A percentile compares a stretch with the other conserved stretches of the same genome.
Conservation (phyloP, 2,113 vertebrate genomes). For the Halichoerus grypus region DNA sequence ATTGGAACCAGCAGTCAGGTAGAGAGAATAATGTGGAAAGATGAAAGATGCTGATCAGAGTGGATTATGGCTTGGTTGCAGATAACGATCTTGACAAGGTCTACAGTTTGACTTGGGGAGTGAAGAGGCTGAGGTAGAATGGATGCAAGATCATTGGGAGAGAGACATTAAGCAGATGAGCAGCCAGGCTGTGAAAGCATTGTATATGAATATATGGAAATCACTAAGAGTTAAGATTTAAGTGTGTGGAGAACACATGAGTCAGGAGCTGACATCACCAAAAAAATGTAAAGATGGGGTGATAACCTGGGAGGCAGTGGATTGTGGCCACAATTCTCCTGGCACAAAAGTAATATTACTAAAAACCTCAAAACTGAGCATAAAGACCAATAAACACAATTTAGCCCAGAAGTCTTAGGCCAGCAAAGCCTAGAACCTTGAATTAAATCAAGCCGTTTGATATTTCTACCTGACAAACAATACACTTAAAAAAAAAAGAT, state of each 20-base stretch:
- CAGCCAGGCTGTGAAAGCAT: neutral
- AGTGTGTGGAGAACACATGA: neutral
- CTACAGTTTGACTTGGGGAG: neutral
- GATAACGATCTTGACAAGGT: neutral
- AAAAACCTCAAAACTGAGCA: neutral
- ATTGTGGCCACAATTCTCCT: neutral
- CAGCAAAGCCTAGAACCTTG: neutral
- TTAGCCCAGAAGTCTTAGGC: neutral
- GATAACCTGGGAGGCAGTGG: neutral
- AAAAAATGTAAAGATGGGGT: too few species aligned
- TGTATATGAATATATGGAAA: fast-evolving
- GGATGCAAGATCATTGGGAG: neutral
- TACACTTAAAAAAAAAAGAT: neutral
- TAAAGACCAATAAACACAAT: neutral
- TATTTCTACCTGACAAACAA: neutral
- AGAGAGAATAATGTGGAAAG: neutral
- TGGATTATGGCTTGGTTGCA: neutral
- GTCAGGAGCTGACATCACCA: neutral
- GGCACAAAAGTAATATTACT: neutral
- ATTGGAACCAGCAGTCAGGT: neutral
- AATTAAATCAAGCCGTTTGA: neutral
- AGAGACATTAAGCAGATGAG: neutral
- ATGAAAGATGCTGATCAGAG: neutral
- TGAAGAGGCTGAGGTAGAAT: neutral
- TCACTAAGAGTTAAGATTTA: neutral